Evolutionary conservation across 2,113 vertebrate genomes (phyloP).

Genomic region (Pygoscelis adeliae): DNA sequence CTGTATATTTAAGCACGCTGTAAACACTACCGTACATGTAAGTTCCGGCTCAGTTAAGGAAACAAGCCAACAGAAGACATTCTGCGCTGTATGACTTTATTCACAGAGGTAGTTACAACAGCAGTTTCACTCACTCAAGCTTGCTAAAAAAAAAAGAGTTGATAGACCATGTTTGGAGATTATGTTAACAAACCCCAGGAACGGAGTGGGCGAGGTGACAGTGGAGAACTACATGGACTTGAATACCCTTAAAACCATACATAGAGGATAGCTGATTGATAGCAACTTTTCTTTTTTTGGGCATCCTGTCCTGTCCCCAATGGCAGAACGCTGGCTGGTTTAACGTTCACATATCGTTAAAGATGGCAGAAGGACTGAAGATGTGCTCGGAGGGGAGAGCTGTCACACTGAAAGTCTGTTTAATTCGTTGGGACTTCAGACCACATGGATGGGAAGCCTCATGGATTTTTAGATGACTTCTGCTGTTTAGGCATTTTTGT

Average conservation of each 20-base stretch:
- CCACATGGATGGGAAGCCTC: background rate
- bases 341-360: fast-evolving
- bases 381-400: background rate
- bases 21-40: background rate
- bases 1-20: background rate
- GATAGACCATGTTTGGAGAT: background rate
- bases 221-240: background rate
- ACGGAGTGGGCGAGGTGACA: fast-evolving
- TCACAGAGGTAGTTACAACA: background rate
- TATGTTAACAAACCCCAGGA: background rate
- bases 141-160: fast-evolving
- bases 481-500: background rate
- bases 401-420: background rate
- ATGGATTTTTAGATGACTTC: background rate
- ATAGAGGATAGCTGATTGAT: too few species aligned
- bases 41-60: background rate
- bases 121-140: background rate
- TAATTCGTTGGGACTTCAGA: background rate
- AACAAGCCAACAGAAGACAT: background rate
- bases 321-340: background rate
- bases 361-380: background rate
- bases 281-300: background rate
- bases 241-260: background rate
- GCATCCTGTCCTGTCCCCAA: background rate
- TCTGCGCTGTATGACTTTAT: background rate